phyloP scores from a whole-genome alignment of 2,797 vertebrate genomes.

The Podargus strigoides region DNA sequence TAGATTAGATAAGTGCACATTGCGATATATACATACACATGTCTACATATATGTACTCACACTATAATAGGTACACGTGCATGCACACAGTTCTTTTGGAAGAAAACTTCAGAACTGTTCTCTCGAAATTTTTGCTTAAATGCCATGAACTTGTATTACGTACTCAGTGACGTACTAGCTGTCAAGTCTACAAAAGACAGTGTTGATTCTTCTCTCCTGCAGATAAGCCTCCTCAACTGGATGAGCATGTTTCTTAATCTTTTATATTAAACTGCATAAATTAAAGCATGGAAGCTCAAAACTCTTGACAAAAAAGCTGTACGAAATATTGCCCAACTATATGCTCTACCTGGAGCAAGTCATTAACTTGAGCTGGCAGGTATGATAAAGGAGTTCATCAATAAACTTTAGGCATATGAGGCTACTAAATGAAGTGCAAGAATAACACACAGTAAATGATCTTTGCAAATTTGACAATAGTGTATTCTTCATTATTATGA shows the following conservation, averaged over 20 bases:
- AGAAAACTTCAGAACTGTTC: neutral
- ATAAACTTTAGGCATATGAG: neutral
- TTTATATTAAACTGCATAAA: neutral
- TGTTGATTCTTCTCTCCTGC: neutral
- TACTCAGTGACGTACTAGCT: neutral
- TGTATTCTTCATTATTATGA: neutral
- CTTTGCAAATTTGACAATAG: neutral
- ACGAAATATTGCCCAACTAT: neutral
- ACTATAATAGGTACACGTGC: neutral
- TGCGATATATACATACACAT: neutral
- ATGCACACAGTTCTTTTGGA: neutral
- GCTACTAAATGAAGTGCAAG: neutral
- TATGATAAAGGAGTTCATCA: neutral
- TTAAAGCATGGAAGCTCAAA: neutral
- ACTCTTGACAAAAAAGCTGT: neutral
- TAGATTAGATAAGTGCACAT: neutral
- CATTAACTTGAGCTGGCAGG: neutral
- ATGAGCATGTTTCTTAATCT: neutral
- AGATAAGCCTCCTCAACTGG: neutral
- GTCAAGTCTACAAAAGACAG: neutral
- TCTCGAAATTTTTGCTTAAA: neutral
- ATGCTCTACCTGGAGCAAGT: neutral
- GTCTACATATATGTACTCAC: neutral
- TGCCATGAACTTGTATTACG: neutral
- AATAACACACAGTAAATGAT: neutral